A percentile compares a stretch with the other conserved stretches of the same genome.
phyloP scores from a whole-genome alignment of 1,140 invertebrate species.

The Eupeodes corollae region DNA sequence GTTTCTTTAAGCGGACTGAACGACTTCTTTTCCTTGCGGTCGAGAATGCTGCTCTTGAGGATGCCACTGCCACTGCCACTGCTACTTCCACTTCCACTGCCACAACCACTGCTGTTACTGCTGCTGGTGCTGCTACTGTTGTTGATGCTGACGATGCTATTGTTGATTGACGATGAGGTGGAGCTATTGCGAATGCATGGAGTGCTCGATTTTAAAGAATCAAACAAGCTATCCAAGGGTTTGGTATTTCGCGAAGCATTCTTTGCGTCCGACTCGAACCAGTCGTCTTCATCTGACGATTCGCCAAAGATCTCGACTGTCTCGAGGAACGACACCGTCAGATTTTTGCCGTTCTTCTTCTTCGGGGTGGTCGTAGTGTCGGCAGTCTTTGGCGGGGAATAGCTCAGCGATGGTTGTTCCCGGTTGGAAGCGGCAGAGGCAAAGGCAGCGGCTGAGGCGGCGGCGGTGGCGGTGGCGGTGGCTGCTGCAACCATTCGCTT shows the following conservation, averaged over 20 bases:
- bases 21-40: constrained; percentile 2
- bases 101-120: constrained; percentile 5
- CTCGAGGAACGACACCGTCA: constrained; percentile 11
- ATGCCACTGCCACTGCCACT: background rate
- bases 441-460: constrained; percentile 5
- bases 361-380: too few species aligned
- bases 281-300: constrained; percentile 4
- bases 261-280: background rate
- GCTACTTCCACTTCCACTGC: background rate
- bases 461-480: constrained; percentile 1
- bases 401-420: background rate
- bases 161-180: constrained; percentile 7
- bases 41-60: constrained; percentile 3
- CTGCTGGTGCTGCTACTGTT: background rate
- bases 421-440: constrained; percentile 4
- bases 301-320: constrained; percentile 12
- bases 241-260: background rate
- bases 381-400: background rate
- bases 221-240: background rate
- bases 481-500: background rate
- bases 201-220: background rate
- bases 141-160: constrained; percentile 5
- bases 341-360: constrained; percentile 7
- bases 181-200: background rate
- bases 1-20: constrained; percentile 9